These are phyloP conservation scores for Dione vanillae DNA, from an alignment of 2,888 invertebrate genomes.

Conservation along the genomic window DNA sequence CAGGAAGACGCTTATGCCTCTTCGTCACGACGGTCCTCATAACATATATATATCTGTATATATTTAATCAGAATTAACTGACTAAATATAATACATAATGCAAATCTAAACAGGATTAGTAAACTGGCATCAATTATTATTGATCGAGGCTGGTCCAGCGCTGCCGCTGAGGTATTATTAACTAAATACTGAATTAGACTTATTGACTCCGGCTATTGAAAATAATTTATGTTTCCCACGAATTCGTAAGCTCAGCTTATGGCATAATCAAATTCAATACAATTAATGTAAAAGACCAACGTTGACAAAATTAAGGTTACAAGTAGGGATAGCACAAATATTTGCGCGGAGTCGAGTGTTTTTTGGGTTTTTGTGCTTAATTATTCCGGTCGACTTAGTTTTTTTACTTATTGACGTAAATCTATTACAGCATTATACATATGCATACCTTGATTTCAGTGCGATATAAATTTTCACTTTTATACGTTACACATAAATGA, in stretches of 20 bases:
- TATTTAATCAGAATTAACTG: neutral
- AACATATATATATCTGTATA: too few relatives aligned
- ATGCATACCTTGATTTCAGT: neutral
- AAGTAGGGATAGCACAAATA: slow-evolving; percentile 56
- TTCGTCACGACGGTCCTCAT: too few relatives aligned
- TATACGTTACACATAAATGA: neutral
- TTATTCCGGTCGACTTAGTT: slow-evolving; percentile 1
- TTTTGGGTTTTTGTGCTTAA: slow-evolving; percentile 15
- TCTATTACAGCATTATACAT: neutral
- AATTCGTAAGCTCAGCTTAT: neutral
- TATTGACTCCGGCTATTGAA: neutral
- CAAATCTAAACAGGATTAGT: slow-evolving; percentile 17
- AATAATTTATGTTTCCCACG: slow-evolving; percentile 8
- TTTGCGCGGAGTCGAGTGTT: slow-evolving; percentile 49
- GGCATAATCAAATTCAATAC: slow-evolving; percentile 7
- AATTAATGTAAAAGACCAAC: slow-evolving; percentile 28
- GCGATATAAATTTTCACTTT: neutral
- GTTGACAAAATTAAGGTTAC: slow-evolving; percentile 55
- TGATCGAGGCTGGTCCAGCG: neutral
- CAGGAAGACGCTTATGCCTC: too few relatives aligned
- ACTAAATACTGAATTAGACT: slow-evolving; percentile 11
- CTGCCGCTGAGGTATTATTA: slow-evolving; percentile 1
- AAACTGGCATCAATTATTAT: slow-evolving; percentile 19
- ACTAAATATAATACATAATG: slow-evolving; percentile 1
- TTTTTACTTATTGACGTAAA: slow-evolving; percentile 2